phyloP scores from a whole-genome alignment of 2,888 invertebrate species.

The Eupithecia tripunctaria region DNA sequence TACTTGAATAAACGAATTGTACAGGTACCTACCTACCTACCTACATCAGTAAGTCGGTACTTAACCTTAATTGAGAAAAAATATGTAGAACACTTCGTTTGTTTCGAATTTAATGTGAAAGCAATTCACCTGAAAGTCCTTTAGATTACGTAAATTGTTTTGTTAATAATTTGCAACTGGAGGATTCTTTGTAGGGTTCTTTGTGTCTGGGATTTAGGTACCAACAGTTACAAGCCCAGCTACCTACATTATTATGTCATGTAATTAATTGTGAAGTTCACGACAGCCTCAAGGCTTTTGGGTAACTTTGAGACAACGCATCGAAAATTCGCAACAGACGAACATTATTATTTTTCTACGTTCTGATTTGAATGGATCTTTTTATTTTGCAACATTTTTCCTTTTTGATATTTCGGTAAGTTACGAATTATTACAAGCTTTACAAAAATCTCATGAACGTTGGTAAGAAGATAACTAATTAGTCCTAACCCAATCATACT shows the following conservation, averaged over 20 bases:
- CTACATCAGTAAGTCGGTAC: background rate
- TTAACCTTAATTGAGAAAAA: background rate
- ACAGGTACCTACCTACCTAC: too few species aligned
- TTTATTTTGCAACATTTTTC: background rate
- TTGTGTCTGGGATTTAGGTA: slow-evolving; percentile 5
- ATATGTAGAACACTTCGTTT: slow-evolving; percentile 12
- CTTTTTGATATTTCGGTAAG: background rate
- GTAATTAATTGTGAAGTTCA: slow-evolving; percentile 8
- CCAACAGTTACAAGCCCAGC: background rate
- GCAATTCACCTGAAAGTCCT: slow-evolving; percentile 41
- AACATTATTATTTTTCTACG: background rate
- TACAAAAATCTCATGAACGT: background rate
- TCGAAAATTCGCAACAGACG: background rate
- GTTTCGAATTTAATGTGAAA: slow-evolving; percentile 33
- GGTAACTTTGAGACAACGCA: slow-evolving; percentile 1
- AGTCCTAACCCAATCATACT: background rate
- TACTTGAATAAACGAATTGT: slow-evolving; percentile 47
- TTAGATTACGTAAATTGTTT: slow-evolving; percentile 22
- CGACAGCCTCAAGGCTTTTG: slow-evolving; percentile 12
- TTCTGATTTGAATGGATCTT: too few species aligned
- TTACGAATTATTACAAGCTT: background rate
- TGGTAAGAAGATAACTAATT: background rate
- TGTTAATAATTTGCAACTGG: slow-evolving; percentile 3
- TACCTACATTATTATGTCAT: background rate
- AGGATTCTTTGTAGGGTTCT: slow-evolving; percentile 12